Percentiles rank a stretch among this genome's conserved stretches.
Evolutionary conservation across 2,888 invertebrate species (phyloP).

Genomic region (Nematopogon swammerdamellus): DNA sequence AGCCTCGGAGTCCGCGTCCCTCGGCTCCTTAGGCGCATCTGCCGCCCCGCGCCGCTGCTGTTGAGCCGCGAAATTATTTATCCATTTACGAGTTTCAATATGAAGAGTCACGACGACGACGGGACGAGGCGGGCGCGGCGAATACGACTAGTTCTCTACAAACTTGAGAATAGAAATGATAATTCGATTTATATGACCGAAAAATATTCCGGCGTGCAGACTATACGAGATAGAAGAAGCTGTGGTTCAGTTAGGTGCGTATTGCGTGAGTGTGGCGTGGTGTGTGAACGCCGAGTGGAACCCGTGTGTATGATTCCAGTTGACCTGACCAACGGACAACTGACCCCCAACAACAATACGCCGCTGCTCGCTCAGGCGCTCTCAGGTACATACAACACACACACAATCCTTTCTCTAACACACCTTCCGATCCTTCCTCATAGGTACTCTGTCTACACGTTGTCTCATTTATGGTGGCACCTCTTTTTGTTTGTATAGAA

Average conservation of each 20-base stretch:
- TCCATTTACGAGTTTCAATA: conserved; percentile 47
- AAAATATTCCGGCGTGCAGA: no score
- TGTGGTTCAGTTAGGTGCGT: conserved; percentile 54
- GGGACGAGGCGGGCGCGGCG: no score
- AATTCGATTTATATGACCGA: no score
- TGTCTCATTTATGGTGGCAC: no score
- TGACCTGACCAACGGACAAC: conserved; percentile 94
- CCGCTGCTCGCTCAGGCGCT: conserved; percentile 93
- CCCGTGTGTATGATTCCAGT: conserved; percentile 75
- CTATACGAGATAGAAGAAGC: no score
- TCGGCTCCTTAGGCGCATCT: conserved; percentile 47
- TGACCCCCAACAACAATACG: conserved; percentile 94
- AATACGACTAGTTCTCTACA: no score
- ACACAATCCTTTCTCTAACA: neutral
- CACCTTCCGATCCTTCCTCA: neutral
- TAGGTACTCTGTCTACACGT: neutral
- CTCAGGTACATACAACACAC: conserved; percentile 69
- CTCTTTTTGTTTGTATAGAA: no score
- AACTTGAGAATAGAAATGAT: no score
- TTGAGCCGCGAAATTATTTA: conserved; percentile 51
- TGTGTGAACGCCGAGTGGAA: conserved; percentile 54
- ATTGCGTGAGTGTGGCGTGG: conserved; percentile 33
- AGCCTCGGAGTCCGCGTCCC: conserved; percentile 20
- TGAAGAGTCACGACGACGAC: no score
- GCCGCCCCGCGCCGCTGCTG: conserved; percentile 28